phyloP scores from a whole-genome alignment of 2,888 invertebrate species.

The Agrochola lychnidis region DNA sequence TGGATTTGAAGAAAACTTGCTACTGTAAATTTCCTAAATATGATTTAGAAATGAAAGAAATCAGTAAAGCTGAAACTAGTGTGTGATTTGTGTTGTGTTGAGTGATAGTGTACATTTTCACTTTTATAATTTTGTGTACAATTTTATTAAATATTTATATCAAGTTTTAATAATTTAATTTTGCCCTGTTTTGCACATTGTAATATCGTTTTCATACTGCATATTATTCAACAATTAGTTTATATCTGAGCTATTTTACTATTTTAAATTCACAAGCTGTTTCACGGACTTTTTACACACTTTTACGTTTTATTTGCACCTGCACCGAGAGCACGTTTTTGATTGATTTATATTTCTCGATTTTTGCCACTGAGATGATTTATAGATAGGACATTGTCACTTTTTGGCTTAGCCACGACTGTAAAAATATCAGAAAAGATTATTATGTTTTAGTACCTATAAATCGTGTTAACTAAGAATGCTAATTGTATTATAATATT shows the following conservation, averaged over 20 bases:
- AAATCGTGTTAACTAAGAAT: not conserved
- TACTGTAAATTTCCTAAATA: not conserved
- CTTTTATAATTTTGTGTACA: conserved; percentile 52
- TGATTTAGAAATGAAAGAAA: not conserved
- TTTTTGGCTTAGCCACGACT: not conserved
- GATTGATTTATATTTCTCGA: not conserved
- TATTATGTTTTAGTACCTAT: too few relatives aligned
- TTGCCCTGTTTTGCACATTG: conserved; percentile 29
- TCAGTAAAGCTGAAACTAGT: not conserved
- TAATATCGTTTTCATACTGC: conserved; percentile 5
- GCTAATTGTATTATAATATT: not conserved
- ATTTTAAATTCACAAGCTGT: not conserved
- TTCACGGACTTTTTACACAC: conserved; percentile 36
- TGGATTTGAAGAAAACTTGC: not conserved
- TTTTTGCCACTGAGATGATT: not conserved
- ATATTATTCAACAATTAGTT: not conserved
- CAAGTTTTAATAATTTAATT: conserved; percentile 32
- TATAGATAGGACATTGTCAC: not conserved
- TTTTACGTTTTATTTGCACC: conserved; percentile 51
- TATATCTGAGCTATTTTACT: not conserved
- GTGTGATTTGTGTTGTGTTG: not conserved
- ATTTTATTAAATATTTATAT: conserved; percentile 52
- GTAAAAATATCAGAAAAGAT: not conserved
- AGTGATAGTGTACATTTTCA: conserved; percentile 51
- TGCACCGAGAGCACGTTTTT: conserved; percentile 44